These are phyloP conservation scores for Troilus luridus DNA, from an alignment of 2,888 invertebrate species.

Conservation along the genomic window DNA sequence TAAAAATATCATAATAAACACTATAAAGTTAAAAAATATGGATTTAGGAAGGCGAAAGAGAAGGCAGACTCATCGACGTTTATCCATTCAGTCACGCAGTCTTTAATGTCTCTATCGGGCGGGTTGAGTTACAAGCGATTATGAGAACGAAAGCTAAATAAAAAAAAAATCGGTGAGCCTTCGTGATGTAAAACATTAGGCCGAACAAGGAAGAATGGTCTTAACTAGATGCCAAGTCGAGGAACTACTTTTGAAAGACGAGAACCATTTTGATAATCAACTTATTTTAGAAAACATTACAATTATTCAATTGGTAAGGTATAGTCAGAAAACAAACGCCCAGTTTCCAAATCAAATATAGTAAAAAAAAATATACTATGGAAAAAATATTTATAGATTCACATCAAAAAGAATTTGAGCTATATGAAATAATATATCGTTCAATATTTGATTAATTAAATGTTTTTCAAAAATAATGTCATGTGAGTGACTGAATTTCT, in stretches of 20 bases:
- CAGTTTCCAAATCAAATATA: no score
- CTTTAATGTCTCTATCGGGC: conserved; percentile 30
- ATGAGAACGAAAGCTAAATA: conserved; percentile 33
- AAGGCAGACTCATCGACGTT: conserved; percentile 3
- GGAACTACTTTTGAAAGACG: neutral
- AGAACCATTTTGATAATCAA: neutral
- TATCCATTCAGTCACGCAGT: conserved; percentile 19
- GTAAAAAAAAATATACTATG: no score
- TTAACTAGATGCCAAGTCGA: conserved; percentile 22
- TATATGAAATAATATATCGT: no score
- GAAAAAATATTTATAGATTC: neutral
- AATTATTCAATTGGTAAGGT: neutral
- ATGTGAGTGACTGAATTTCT: no score
- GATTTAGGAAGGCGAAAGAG: neutral
- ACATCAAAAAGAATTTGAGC: neutral
- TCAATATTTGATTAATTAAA: no score
- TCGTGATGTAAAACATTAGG: conserved; percentile 46
- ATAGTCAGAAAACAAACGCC: neutral
- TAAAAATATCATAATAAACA: no score
- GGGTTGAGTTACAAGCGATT: conserved; percentile 44
- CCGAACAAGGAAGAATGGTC: conserved; percentile 28
- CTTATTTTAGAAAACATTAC: neutral
- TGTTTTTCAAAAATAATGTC: no score
- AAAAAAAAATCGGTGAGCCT: conserved; percentile 41
- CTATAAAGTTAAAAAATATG: neutral